A percentile compares a stretch with the other conserved stretches of the same genome.
Conservation (phyloP, 2,797 vertebrate species). For the Adelosebastes latens region DNA sequence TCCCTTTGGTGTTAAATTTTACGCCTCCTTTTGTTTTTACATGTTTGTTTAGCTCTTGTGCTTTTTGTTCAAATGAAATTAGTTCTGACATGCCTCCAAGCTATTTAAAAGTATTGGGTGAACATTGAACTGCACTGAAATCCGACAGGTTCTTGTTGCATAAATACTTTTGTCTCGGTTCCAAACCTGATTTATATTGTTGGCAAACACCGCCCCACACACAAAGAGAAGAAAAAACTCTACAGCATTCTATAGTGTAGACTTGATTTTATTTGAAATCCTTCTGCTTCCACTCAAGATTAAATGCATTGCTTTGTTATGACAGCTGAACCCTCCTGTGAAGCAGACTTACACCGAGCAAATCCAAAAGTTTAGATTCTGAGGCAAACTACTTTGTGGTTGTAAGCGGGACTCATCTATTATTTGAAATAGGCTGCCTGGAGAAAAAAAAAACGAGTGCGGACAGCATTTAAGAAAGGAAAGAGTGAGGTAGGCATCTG, state of each 20-base stretch:
- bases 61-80: constrained; percentile 58
- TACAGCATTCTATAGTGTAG: constrained; percentile 39
- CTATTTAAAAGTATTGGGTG: constrained; percentile 38
- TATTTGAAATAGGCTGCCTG: constrained; percentile 69
- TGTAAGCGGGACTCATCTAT: constrained; percentile 63
- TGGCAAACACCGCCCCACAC: constrained; percentile 49
- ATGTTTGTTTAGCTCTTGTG: constrained; percentile 50
- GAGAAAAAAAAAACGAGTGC: constrained; percentile 34
- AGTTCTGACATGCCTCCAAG: constrained; percentile 51
- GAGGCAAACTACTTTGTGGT: constrained; percentile 53
- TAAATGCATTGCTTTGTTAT: constrained; percentile 75
- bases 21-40: constrained; percentile 43
- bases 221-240: constrained; percentile 19
- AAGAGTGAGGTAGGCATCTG: constrained; percentile 62
- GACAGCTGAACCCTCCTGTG: constrained; percentile 74
- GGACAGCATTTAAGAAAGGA: constrained; percentile 59
- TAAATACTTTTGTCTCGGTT: constrained; percentile 48
- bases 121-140: constrained; percentile 27
- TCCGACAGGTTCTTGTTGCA: constrained; percentile 57
- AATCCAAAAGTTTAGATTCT: constrained; percentile 65
- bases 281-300: constrained; percentile 71
- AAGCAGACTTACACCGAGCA: constrained; percentile 61
- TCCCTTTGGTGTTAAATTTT: constrained; percentile 47
- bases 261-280: constrained; percentile 65
- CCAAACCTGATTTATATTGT: constrained; percentile 53